Evolutionary conservation across 2,888 invertebrate genomes (phyloP), one percentile per base, ranked within the genome.

Genomic region (Amphimallon solstitiale): DNA sequence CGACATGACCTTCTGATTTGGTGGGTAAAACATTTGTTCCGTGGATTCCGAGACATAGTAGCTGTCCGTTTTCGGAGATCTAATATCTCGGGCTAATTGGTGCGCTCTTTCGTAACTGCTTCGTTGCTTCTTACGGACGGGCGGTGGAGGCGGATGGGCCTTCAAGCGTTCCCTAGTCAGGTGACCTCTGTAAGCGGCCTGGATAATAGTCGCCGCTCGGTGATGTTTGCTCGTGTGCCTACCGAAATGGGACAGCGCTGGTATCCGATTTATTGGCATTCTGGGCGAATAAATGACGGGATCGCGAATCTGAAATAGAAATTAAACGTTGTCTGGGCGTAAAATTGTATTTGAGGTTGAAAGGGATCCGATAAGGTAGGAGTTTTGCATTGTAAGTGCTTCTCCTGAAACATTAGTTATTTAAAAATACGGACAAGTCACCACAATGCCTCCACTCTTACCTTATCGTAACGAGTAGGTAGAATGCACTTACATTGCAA

Each of bases 321-420:
- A 23, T 48, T 21, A 12, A 12, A 12, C 10, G 48, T n/a, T n/a
- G 29, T 6, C 12, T 12, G 23, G 12, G 29, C n/a, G 12, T 40
- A 29, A 37, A 37, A 34, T 54, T n/a, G 9, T 12, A 14, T 54
- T n/a, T n/a, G 52, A 48, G 4, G 17, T 6, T 12, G 40, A n/a
- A 1, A 5, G 5, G 10, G 12, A 34, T 34, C 6, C 40, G 40
- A 77, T 78, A 81, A 82, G 82, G 81, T 81, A 81, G 81, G 80
- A 81, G 82, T 81, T 80, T 80, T 79, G 80, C 79, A 81, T 79
- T 80, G 82, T 79, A 82, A 83, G 83, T 81, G 81, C 77, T 51
- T 65, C 63, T 77, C 77, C 78, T 78, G 77, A 78, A 77, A n/a
- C 12, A 52, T 12, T 21, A n/a, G n/a, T n/a, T n/a, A n/a, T n/a